phyloP scores from a whole-genome alignment of 2,113 vertebrate genomes.

The Guaruba guarouba region DNA sequence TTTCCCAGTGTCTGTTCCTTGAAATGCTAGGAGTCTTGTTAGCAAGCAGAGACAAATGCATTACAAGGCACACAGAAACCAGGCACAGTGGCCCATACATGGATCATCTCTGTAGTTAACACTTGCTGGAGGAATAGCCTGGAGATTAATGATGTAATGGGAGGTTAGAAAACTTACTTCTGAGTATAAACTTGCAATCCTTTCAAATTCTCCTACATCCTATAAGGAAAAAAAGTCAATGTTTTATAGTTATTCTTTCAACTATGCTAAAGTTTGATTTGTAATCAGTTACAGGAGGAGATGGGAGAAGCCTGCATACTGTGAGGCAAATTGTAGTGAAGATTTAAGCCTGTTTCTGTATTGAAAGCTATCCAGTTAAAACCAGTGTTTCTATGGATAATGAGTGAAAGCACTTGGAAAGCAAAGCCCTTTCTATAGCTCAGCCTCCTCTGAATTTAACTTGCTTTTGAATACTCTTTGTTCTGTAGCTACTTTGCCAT shows the following conservation, averaged over 20 bases:
- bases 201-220: background rate
- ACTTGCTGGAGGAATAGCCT: background rate
- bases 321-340: background rate
- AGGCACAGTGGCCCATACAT: background rate
- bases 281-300: background rate
- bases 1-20: background rate
- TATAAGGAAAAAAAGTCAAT: background rate
- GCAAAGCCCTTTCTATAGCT: background rate
- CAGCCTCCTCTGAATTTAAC: conserved; percentile 10
- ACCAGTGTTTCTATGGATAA: background rate
- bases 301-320: background rate
- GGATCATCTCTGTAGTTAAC: background rate
- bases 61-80: background rate
- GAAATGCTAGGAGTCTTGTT: background rate
- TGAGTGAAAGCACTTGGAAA: background rate
- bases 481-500: background rate
- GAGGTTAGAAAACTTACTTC: background rate
- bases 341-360: background rate
- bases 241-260: background rate
- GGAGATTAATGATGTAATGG: background rate
- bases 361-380: background rate
- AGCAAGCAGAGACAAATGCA: background rate
- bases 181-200: background rate
- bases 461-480: background rate
- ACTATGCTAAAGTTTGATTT: background rate